These are phyloP conservation scores for Argya squamiceps DNA, from an alignment of 2,797 vertebrate genomes.

Conservation along the genomic window DNA sequence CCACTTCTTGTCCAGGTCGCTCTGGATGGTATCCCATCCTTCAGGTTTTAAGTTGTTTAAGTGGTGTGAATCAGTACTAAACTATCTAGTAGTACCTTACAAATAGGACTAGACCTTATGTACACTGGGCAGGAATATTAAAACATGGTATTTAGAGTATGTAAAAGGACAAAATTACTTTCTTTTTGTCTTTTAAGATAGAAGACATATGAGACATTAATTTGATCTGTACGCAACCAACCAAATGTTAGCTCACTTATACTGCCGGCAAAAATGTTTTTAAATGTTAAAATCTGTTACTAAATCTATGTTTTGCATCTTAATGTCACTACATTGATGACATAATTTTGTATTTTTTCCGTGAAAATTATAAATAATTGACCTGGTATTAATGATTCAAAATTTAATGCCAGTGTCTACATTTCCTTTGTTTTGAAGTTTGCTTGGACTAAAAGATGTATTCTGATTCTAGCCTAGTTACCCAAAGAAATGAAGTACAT, in stretches of 20 bases:
- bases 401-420: background rate
- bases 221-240: constrained; percentile 1
- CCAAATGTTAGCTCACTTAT: background rate
- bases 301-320: background rate
- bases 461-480: background rate
- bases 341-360: background rate
- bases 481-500: background rate
- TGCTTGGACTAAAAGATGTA: background rate
- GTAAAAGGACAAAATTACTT: background rate
- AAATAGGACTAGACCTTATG: background rate
- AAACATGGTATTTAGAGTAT: background rate
- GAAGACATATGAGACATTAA: background rate
- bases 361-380: background rate
- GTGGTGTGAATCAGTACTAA: background rate
- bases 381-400: background rate
- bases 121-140: background rate
- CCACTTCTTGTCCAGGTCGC: background rate
- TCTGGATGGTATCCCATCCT: background rate
- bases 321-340: background rate
- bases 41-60: background rate
- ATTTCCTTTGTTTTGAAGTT: background rate
- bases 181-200: constrained; percentile 1
- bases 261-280: background rate
- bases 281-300: constrained; percentile 50
- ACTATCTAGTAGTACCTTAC: background rate